Base-by-base conservation (phyloP, 92 coral and sea anemone species). In the Phenganax subtilis region DNA sequence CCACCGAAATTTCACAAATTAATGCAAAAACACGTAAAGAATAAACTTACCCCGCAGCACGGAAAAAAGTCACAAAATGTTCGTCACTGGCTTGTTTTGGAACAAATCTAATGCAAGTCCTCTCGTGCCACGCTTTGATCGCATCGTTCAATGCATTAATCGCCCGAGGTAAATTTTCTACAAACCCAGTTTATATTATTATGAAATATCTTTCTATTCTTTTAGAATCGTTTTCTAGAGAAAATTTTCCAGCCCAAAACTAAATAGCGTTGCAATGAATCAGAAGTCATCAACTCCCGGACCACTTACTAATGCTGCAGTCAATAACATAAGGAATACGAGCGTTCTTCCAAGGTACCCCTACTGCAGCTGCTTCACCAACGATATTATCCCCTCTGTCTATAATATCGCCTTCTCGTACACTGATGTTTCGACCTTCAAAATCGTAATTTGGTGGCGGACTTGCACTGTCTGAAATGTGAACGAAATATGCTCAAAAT, bases 71-170 rank as follows among this genome's bases (percentile, higher is more conserved):
- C 8, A 76, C 81, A 17, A 53, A 57, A 76, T 53, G 54, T 16
- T 20, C 62, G 57, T 76, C 81, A 76, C 54, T 76, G 11, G 64
- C 51, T 58, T 76, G 15, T 62, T 91, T 87, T 51, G 82, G 85
- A 31, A 89, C 92, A 58, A 93, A 93, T 54, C 92, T 85, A 55
- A 93, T 86, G 51, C 97, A 93, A 1, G 97, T 89, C 30, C 85
- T 85, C 51, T 84, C 83, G 61, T 91, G 82, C 96, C 96, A 91
- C 44, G 79, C 96, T 12, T 79, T 63, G 76, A 91, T 91, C 61
- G 96, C 96, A 53, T 86, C 80, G 15, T 76, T 11, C 62, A 91
- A 84, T 56, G 96, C 92, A 37, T 83, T 84, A 12, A 89, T 60
- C 9, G 89, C 96, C n/a, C 75, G 72, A 11, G 90, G 90, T 87